Base-by-base conservation (phyloP, 2,888 invertebrate genomes). In the Dermolepida albohirtum region DNA sequence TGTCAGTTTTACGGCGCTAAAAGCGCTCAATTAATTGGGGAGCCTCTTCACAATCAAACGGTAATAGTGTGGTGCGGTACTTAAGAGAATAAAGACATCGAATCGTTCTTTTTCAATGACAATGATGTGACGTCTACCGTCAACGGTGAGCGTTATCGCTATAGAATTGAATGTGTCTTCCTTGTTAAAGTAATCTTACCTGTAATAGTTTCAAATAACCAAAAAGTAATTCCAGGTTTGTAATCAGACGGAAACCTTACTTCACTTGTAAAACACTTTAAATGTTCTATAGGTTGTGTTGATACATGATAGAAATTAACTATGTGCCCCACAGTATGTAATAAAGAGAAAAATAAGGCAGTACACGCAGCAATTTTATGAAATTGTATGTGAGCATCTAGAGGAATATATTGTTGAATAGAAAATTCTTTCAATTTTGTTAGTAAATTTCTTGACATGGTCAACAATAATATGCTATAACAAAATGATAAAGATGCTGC, bases 251-350 rank as follows among this genome's bases (percentile, higher is more conserved):
- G 92, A 79, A 98, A 97, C 76, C 95, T 92, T 7, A 98, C 92
- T 83, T 98, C 97, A 73, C 94, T 92, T 1, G 97, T 97, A 5
- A 98, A 86, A 79, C 97, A 98, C 39, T 92, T 89, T 1, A 98
- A 84, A 82, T 98, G 95, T 78, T 96, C 96, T 1, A 96, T 87
- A 0, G 97, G 96, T 79, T 98, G 98, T 0, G 97, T 97, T 4
- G 96, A 96, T 0, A 98, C 94, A 79, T 98, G 97, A 82, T 98
- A 98, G 84, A 98, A 98, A 84, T 98, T 98, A 39, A 98, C 95
- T 80, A 97, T 92, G 78, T 98, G 98, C 0, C 97, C 97, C 1
- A 96, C 91, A 0, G 96, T 94, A 80, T 98, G 97, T 0, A 97
- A 86, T 0, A 97, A 85, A 0, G 96, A 95, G 84, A 97, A 97